phyloP scores from a whole-genome alignment of 2,113 vertebrate species.

The Nothoprocta pentlandii region DNA sequence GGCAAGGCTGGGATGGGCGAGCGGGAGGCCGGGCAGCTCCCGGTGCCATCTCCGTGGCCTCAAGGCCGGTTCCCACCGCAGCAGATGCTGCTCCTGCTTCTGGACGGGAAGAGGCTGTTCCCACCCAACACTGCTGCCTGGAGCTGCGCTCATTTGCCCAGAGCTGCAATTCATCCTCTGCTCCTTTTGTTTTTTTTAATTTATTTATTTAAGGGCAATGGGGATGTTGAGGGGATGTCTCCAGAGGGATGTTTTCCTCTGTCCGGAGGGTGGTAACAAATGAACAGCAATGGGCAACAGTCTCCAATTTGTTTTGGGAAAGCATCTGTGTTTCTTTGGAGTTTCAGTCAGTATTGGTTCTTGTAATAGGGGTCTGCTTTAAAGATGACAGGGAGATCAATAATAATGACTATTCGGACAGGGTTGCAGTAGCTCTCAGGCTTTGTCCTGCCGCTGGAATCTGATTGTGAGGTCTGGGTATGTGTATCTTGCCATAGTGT shows the following conservation, averaged over 20 bases:
- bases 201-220: slow-evolving; percentile 18
- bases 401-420: slow-evolving; percentile 75
- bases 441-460: not conserved
- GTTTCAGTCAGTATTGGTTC: slow-evolving; percentile 73
- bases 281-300: slow-evolving; percentile 60
- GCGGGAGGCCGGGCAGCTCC: no score
- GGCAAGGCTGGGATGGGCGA: not conserved
- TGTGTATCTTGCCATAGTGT: not conserved
- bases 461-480: not conserved
- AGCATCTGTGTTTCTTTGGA: slow-evolving; percentile 35
- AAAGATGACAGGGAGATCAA: slow-evolving; percentile 75
- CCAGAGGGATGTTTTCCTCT: slow-evolving; percentile 46
- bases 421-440: not conserved
- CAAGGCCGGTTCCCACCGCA: no score
- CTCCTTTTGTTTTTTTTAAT: not conserved
- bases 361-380: slow-evolving; percentile 74
- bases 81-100: not conserved
- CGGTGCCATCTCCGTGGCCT: no score
- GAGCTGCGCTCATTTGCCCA: slow-evolving; percentile 7
- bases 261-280: slow-evolving; percentile 63
- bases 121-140: not conserved
- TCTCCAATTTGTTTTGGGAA: slow-evolving; percentile 71
- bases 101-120: not conserved
- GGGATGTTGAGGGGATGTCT: slow-evolving; percentile 62
- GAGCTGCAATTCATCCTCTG: not conserved